Conservation (phyloP, 1,140 invertebrate species). For the Papilio polytes region DNA sequence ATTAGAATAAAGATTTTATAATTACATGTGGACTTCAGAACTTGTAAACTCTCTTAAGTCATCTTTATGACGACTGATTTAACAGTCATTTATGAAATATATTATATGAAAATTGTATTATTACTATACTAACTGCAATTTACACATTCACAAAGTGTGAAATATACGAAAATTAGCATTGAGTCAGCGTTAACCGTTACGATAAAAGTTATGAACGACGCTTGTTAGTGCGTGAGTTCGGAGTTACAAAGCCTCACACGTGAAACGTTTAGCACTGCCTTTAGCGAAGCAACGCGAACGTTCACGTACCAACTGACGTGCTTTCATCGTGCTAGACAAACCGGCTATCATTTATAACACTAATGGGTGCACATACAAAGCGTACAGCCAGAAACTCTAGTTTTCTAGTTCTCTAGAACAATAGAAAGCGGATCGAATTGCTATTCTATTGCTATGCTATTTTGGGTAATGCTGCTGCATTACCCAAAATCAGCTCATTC, state of each 20-base stretch:
- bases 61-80: no score
- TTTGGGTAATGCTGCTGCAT: no score
- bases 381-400: not conserved
- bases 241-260: slow-evolving; percentile 22
- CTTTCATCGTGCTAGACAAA: not conserved
- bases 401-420: not conserved
- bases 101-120: not conserved
- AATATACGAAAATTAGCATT: not conserved
- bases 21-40: no score
- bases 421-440: no score
- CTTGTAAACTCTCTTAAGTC: no score
- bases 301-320: not conserved
- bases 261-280: not conserved
- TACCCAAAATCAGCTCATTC: not conserved
- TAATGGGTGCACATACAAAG: not conserved
- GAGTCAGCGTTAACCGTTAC: slow-evolving; percentile 7
- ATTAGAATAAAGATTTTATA: no score
- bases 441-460: no score
- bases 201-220: slow-evolving; percentile 17
- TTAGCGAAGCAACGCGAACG: slow-evolving; percentile 8
- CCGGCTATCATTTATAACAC: not conserved
- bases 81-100: no score
- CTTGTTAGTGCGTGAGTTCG: slow-evolving; percentile 19
- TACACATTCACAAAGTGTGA: slow-evolving; percentile 3
- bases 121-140: not conserved